These are phyloP conservation scores for Siderastrea siderea DNA, from an alignment of 92 coral and sea anemone genomes.

Conservation along the genomic window DNA sequence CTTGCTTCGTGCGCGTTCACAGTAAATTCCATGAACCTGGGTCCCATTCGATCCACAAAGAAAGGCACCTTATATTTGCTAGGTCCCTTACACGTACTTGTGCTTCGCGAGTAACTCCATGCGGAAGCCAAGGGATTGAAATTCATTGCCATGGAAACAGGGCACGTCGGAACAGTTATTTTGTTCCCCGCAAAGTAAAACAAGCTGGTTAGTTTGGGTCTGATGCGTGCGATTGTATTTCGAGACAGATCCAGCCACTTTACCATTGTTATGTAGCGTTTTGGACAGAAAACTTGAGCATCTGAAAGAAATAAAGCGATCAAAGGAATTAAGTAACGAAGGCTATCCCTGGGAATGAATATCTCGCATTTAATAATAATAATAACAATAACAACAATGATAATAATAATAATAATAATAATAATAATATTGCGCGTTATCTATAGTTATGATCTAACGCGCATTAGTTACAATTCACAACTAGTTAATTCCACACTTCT, in stretches of 20 bases:
- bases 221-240: slow-evolving; percentile 18
- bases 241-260: slow-evolving; percentile 55
- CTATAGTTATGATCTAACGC: no score
- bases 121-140: slow-evolving; percentile 50
- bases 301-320: not conserved
- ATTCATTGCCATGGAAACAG: slow-evolving; percentile 42
- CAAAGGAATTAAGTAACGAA: not conserved
- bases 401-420: no score
- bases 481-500: no score
- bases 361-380: no score
- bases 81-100: slow-evolving; percentile 34
- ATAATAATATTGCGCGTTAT: no score
- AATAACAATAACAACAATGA: no score
- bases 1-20: slow-evolving; percentile 77
- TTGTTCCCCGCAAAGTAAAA: slow-evolving; percentile 52
- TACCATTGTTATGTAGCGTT: slow-evolving; percentile 49
- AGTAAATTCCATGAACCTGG: slow-evolving; percentile 54
- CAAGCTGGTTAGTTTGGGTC: slow-evolving; percentile 30
- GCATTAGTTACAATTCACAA: no score
- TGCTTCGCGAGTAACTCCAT: slow-evolving; percentile 35
- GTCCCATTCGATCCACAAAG: slow-evolving; percentile 78
- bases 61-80: slow-evolving; percentile 61
- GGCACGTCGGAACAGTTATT: slow-evolving; percentile 53
- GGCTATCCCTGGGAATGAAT: no score
- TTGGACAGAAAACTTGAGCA: slow-evolving; percentile 20